Evolutionary conservation across 2,797 vertebrate genomes (phyloP).

Genomic region (Holocentrus rufus): DNA sequence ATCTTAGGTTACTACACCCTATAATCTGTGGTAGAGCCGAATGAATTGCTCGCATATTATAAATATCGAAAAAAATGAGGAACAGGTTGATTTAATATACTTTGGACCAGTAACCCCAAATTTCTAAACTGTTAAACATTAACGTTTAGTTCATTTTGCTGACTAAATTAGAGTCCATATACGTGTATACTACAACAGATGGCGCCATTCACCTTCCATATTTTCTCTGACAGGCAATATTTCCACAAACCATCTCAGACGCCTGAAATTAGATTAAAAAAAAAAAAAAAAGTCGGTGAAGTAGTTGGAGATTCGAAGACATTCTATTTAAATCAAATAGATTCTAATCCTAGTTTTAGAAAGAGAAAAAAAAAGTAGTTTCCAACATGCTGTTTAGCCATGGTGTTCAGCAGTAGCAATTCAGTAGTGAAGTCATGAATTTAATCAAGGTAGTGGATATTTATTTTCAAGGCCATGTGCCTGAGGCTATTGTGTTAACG

Average conservation of each 20-base stretch:
- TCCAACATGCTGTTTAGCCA: too few relatives aligned
- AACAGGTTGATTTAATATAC: neutral
- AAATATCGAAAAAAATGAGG: too few relatives aligned
- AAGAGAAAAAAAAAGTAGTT: too few relatives aligned
- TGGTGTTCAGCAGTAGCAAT: neutral
- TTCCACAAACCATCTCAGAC: neutral
- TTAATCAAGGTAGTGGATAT: neutral
- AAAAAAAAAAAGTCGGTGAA: neutral
- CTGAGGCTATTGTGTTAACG: conserved; percentile 11
- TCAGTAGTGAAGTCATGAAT: neutral
- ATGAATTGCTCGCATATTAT: too few relatives aligned
- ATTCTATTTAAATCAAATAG: neutral
- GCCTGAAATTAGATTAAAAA: neutral
- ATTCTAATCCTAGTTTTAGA: neutral
- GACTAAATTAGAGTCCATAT: neutral
- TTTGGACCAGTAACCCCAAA: neutral
- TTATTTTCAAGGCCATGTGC: neutral
- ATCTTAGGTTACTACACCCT: too few relatives aligned
- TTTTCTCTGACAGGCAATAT: neutral
- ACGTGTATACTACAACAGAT: conserved; percentile 36
- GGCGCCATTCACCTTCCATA: conserved; percentile 27
- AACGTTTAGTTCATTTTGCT: neutral
- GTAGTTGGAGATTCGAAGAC: neutral
- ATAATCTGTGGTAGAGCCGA: too few relatives aligned
- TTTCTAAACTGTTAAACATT: neutral